Conservation (phyloP, 2,113 vertebrate genomes). For the Neodontobutis hainanensis region DNA sequence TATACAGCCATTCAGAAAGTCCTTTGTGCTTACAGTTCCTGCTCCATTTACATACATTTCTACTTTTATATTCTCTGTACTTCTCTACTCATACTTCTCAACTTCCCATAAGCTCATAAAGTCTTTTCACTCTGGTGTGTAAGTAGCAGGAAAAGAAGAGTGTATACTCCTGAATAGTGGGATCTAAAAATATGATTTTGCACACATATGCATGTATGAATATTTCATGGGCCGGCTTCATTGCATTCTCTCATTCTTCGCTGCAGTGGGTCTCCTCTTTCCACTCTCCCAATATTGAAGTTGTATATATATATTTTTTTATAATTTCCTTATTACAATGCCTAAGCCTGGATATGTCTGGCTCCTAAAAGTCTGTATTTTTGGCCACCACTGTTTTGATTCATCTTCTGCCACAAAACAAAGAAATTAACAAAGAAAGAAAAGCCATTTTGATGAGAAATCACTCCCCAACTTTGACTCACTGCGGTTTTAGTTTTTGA, state of each 20-base stretch:
- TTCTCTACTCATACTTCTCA: not conserved
- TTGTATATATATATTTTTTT: not conserved
- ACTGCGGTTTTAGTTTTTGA: not conserved
- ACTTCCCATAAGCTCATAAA: not conserved
- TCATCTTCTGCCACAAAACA: not conserved
- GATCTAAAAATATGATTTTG: not conserved
- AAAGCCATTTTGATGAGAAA: conserved; percentile 1
- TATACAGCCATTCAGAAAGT: conserved; percentile 15
- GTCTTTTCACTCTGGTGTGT: not conserved
- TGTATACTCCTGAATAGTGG: not conserved
- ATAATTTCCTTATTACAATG: not conserved
- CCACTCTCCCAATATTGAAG: not conserved
- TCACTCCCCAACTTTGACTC: not conserved
- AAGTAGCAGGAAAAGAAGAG: not conserved
- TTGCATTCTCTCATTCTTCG: not conserved
- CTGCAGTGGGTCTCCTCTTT: not conserved
- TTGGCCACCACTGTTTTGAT: not conserved
- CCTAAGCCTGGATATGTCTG: not conserved
- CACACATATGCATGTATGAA: not conserved
- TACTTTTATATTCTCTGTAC: not conserved
- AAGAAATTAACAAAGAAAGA: not conserved
- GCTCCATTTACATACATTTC: conserved; percentile 20
- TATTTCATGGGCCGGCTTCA: not conserved
- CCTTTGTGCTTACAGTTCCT: conserved; percentile 29
- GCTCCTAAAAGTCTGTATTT: not conserved